Evolutionary conservation across 2,888 invertebrate genomes (phyloP), one percentile per base, ranked within the genome.

Genomic region (Caenorhabditis plicata): DNA sequence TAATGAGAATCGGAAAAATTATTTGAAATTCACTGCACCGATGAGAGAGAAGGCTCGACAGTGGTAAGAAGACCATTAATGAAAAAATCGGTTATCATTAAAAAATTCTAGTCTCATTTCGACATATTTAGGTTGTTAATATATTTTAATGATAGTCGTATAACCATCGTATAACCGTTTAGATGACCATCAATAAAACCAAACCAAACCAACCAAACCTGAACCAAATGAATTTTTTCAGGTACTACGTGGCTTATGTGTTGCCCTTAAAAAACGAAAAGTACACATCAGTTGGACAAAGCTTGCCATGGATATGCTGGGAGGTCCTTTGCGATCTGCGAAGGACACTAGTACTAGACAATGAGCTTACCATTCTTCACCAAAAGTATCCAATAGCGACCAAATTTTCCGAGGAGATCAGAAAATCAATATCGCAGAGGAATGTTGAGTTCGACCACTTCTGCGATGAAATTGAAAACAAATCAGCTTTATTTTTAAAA

Each of bases 291-390:
- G 47, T 55, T 27, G 55, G 64, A 13, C 57, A 51, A 33, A 64
- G 63, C 41, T 41, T 67, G 5, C 64, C 74, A 1, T 75, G 75
- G 75, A 56, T 74, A n/a, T 66, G 64, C 4, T 75, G 75, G 75
- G 75, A 75, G 38, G 69, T 64, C 3, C 32, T 75, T 31, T 65
- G 65, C 13, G 61, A 47, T 35, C 44, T 65, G 42, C 55, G 65
- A 38, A 29, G 63, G 23, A 36, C 32, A 7, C 32, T 51, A 54
- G 35, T 60, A 40, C 27, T 68, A 26, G 53, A 35, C 1, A n/a
- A 32, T 25, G 31, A 48, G 1, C 38, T 38, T 4, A 38, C 47
- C 1, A 25, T 36, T 2, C 19, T 20, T 13, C 42, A 29, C 2
- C 33, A 40, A n/a, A 50, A 52, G n/a, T 58, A 62, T 40, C 64